Conservation (phyloP, 2,113 vertebrate species). For the Columba livia region DNA sequence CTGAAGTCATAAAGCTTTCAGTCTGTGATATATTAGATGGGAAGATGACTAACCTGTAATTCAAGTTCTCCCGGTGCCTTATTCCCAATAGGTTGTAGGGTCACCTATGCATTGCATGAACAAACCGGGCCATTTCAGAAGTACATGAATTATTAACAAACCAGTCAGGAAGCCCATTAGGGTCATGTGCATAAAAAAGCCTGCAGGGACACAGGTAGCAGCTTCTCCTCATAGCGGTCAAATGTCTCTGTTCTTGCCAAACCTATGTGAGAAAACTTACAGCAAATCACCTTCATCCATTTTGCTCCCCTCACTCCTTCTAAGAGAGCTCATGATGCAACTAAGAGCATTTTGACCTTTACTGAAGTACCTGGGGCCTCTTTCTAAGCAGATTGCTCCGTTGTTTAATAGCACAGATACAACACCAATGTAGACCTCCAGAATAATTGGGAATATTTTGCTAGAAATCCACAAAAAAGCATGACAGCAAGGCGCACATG, state of each 20-base stretch:
- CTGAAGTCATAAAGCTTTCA: slow-evolving; percentile 67
- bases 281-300: background rate
- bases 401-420: background rate
- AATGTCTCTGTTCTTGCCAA: background rate
- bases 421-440: background rate
- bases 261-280: background rate
- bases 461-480: background rate
- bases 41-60: slow-evolving; percentile 49
- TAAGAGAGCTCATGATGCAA: background rate
- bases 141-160: background rate
- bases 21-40: slow-evolving; percentile 57
- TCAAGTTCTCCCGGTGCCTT: slow-evolving; percentile 26
- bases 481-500: fast-evolving
- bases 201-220: background rate
- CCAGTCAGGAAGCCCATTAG: background rate
- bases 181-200: background rate
- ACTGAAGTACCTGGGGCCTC: background rate
- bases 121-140: background rate
- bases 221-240: background rate
- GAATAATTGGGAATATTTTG: background rate
- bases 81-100: slow-evolving; percentile 28
- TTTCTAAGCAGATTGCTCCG: background rate
- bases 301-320: background rate
- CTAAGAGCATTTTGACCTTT: background rate
- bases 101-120: slow-evolving; percentile 38